Conservation (phyloP, 92 coral and sea anemone species). For the Phymanthus crucifer region DNA sequence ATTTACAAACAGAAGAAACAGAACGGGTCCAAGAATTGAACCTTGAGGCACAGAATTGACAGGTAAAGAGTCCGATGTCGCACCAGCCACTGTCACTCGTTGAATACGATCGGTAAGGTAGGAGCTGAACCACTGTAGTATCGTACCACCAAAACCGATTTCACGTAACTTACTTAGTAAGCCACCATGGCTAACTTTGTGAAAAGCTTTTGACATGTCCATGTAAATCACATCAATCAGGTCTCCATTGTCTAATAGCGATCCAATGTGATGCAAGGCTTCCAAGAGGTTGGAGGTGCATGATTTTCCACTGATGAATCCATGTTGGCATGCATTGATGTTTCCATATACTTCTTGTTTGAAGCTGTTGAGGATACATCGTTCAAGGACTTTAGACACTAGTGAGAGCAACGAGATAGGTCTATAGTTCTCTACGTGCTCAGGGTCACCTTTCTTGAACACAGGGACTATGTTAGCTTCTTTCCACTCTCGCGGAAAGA, state of each 20-base stretch:
- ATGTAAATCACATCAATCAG: conserved; percentile 24
- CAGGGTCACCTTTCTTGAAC: conserved; percentile 31
- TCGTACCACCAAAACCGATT: conserved; percentile 12
- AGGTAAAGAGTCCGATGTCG: too few relatives aligned
- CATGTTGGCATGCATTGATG: too few relatives aligned
- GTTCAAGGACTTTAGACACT: conserved; percentile 52
- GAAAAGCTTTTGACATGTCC: conserved; percentile 23
- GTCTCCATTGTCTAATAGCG: conserved; percentile 22
- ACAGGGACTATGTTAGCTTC: conserved; percentile 42
- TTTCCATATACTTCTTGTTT: conserved; percentile 43
- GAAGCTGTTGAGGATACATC: conserved; percentile 48
- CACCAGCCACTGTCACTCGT: conserved; percentile 9
- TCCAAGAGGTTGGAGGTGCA: conserved; percentile 43
- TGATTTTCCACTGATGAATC: conserved; percentile 38
- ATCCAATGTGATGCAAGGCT: conserved; percentile 17
- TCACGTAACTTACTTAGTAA: conserved; percentile 15
- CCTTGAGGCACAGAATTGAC: too few relatives aligned
- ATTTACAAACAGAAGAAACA: too few relatives aligned
- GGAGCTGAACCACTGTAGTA: conserved; percentile 23
- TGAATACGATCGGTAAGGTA: conserved; percentile 26
- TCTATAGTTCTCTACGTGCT: too few relatives aligned
- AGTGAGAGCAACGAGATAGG: conserved; percentile 50
- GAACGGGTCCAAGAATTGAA: too few relatives aligned
- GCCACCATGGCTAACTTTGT: conserved; percentile 28
- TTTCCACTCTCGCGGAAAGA: conserved; percentile 43